Evolutionary conservation across 1,140 invertebrate genomes (phyloP).

Genomic region (Idris sp.): DNA sequence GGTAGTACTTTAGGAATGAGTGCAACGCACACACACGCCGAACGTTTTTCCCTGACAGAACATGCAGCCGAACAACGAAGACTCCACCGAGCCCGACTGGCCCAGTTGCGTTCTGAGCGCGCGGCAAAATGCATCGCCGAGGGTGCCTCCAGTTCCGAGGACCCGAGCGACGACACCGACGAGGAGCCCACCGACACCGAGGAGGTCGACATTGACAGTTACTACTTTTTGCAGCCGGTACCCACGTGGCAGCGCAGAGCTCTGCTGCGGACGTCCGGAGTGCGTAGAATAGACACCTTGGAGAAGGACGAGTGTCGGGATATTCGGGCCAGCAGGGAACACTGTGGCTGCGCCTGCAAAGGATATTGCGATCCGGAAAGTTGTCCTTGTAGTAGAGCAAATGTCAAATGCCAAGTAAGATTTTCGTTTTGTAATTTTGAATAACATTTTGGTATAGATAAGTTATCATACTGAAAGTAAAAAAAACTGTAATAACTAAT

Average conservation of each 20-base stretch:
- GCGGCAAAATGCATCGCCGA: slow-evolving; percentile 72
- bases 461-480: no score
- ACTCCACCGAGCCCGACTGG: slow-evolving; percentile 88
- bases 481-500: no score
- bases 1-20: slow-evolving; percentile 98
- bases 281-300: slow-evolving; percentile 93
- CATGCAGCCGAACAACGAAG: slow-evolving; percentile 92
- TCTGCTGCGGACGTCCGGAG: slow-evolving; percentile 91
- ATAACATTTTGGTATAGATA: no score
- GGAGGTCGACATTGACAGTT: slow-evolving; percentile 93
- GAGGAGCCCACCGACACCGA: slow-evolving; percentile 90
- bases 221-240: slow-evolving; percentile 95
- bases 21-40: slow-evolving; percentile 87
- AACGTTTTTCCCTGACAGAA: slow-evolving; percentile 87
- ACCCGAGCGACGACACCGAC: slow-evolving; percentile 87
- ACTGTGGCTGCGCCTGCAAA: slow-evolving; percentile 97
- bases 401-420: slow-evolving; percentile 94
- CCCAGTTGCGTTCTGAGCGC: slow-evolving; percentile 86
- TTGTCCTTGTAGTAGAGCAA: slow-evolving; percentile 94
- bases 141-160: slow-evolving; percentile 74
- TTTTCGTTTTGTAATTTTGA: no score
- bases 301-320: slow-evolving; percentile 97
- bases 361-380: slow-evolving; percentile 96
- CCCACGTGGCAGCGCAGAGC: slow-evolving; percentile 93
- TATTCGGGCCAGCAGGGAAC: slow-evolving; percentile 93